Evolutionary conservation across 2,797 vertebrate genomes (phyloP).

Genomic region (Sciurus vulgaris): DNA sequence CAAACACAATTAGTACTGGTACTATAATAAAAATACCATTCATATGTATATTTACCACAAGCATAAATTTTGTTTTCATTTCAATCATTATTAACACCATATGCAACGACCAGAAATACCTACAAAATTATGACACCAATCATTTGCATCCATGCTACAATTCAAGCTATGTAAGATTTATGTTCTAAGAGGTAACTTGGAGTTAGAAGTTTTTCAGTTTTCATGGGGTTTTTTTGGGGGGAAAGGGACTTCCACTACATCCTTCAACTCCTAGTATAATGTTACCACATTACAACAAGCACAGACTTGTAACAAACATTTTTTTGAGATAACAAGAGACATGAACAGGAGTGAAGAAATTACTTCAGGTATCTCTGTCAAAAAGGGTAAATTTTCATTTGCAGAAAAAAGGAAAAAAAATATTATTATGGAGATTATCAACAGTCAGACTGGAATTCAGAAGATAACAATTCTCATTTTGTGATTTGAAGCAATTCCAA

Average conservation of each 20-base stretch:
- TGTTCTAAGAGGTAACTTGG: neutral
- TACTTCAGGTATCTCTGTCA: neutral
- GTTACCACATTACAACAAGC: neutral
- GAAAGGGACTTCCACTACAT: neutral
- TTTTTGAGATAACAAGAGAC: conserved; percentile 26
- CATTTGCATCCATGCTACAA: neutral
- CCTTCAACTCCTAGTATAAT: neutral
- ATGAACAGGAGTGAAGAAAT: neutral
- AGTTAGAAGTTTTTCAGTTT: neutral
- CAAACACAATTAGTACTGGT: neutral
- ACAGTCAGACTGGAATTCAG: neutral
- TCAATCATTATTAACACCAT: too few species aligned
- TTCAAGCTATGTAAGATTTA: neutral
- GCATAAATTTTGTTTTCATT: neutral
- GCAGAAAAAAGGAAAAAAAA: neutral
- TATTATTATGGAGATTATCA: neutral
- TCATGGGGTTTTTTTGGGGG: too few species aligned
- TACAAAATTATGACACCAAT: neutral
- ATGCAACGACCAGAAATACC: neutral
- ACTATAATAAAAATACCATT: neutral
- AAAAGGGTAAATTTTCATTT: neutral
- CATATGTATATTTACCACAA: neutral
- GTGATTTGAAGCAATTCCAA: conserved; percentile 32
- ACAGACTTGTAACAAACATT: neutral
- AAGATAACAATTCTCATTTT: neutral